These are phyloP conservation scores for Cephus rjabovi DNA, from an alignment of 2,888 invertebrate genomes.

Conservation along the genomic window DNA sequence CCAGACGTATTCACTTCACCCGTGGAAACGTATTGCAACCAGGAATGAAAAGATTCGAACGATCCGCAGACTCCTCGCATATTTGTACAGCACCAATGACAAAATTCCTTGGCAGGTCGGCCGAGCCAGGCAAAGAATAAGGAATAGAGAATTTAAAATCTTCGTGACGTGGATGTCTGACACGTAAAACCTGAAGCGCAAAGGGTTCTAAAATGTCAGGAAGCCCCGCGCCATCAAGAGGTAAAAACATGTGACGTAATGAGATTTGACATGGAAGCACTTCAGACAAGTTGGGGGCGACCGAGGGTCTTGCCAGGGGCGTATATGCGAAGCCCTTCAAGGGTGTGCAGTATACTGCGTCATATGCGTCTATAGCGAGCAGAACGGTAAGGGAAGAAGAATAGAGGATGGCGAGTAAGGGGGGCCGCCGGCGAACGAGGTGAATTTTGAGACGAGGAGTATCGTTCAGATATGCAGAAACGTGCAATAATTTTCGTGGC, in stretches of 20 bases:
- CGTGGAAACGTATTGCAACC: conserved; percentile 21
- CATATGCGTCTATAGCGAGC: conserved; percentile 26
- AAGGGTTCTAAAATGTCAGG: conserved; percentile 3
- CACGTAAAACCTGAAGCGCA: too few species aligned
- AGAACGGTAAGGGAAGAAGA: conserved; percentile 20
- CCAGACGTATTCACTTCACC: conserved; percentile 45
- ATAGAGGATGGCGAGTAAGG: conserved; percentile 14
- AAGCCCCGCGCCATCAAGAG: conserved; percentile 19
- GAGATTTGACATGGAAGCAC: conserved; percentile 59
- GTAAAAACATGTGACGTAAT: conserved; percentile 54
- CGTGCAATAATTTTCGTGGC: conserved; percentile 50
- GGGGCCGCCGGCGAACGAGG: not conserved
- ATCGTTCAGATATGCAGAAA: conserved; percentile 52
- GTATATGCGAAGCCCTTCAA: conserved; percentile 8
- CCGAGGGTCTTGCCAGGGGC: not conserved
- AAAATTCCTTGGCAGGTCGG: not conserved
- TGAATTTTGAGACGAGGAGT: conserved; percentile 12
- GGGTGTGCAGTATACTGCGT: too few species aligned
- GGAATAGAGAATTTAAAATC: not conserved
- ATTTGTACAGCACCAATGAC: too few species aligned
- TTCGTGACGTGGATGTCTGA: too few species aligned
- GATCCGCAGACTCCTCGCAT: too few species aligned
- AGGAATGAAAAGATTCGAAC: too few species aligned
- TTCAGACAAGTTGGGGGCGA: conserved; percentile 27
- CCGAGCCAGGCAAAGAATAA: conserved; percentile 7